Conservation (phyloP, 2,113 vertebrate genomes). For the Plecotus auritus region DNA sequence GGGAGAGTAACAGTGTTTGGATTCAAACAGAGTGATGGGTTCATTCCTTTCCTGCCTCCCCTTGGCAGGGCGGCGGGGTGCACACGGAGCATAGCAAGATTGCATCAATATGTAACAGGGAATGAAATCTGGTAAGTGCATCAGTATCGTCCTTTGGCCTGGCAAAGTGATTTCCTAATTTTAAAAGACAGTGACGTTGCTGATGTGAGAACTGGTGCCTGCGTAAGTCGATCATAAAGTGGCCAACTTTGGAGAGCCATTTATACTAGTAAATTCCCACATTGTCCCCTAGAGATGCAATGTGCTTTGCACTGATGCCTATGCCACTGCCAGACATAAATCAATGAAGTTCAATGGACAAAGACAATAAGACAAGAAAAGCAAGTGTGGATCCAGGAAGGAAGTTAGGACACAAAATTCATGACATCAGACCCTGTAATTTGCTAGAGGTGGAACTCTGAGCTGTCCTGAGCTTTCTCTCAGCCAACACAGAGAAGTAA, state of each 20-base stretch:
- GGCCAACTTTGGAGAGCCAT: neutral
- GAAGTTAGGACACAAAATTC: neutral
- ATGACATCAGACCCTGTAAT: neutral
- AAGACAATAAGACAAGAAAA: neutral
- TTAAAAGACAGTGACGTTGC: neutral
- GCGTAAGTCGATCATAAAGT: neutral
- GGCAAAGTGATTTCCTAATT: slow-evolving; percentile 1
- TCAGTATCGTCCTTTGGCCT: neutral
- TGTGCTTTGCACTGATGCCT: neutral
- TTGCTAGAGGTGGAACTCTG: neutral
- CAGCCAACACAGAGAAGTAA: neutral
- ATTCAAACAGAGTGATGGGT: neutral
- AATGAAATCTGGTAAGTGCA: slow-evolving; percentile 9
- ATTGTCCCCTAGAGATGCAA: neutral
- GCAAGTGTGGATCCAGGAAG: neutral
- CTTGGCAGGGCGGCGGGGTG: neutral
- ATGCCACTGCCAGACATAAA: neutral
- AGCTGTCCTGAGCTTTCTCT: neutral
- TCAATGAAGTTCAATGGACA: neutral
- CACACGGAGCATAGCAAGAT: neutral
- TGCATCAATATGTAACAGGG: neutral
- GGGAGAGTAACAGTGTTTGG: neutral
- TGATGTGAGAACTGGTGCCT: neutral
- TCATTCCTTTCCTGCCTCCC: neutral
- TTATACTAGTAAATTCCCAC: neutral